phyloP scores from a whole-genome alignment of 2,888 invertebrate species.

The Alloscopus bannaensis region DNA sequence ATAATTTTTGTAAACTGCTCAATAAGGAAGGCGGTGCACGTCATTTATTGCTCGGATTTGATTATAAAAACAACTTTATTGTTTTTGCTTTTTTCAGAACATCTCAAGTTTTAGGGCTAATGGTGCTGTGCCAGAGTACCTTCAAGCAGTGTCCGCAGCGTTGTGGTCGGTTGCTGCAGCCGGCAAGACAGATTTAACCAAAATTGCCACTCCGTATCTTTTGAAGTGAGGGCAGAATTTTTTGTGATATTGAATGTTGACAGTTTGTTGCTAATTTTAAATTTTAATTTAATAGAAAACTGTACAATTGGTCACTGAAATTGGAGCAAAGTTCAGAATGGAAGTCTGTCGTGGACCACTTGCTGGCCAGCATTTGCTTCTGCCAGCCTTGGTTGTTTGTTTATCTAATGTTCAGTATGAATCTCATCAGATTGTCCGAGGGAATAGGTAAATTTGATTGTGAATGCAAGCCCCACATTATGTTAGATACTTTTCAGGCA shows the following conservation, averaged over 20 bases:
- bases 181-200: constrained; percentile 80
- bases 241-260: neutral
- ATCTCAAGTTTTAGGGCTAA: constrained; percentile 49
- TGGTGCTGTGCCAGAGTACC: constrained; percentile 70
- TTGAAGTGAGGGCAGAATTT: constrained; percentile 79
- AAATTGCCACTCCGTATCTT: constrained; percentile 84
- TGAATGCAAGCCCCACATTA: neutral
- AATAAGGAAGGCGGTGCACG: too few species aligned
- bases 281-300: constrained; percentile 76
- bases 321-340: constrained; percentile 83
- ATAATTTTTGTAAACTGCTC: too few species aligned
- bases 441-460: constrained; percentile 57
- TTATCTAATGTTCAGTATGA: constrained; percentile 84
- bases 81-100: constrained; percentile 41
- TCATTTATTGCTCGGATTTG: too few species aligned
- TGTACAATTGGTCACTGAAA: constrained; percentile 86
- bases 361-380: constrained; percentile 90
- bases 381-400: constrained; percentile 87
- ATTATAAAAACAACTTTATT: too few species aligned
- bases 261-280: neutral
- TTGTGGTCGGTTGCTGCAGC: constrained; percentile 83
- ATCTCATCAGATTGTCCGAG: constrained; percentile 74
- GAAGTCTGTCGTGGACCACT: constrained; percentile 89
- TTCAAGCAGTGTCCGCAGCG: constrained; percentile 82
- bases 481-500: constrained; percentile 5